phyloP scores from a whole-genome alignment of 2,113 vertebrate species.

The Noctilio leporinus region DNA sequence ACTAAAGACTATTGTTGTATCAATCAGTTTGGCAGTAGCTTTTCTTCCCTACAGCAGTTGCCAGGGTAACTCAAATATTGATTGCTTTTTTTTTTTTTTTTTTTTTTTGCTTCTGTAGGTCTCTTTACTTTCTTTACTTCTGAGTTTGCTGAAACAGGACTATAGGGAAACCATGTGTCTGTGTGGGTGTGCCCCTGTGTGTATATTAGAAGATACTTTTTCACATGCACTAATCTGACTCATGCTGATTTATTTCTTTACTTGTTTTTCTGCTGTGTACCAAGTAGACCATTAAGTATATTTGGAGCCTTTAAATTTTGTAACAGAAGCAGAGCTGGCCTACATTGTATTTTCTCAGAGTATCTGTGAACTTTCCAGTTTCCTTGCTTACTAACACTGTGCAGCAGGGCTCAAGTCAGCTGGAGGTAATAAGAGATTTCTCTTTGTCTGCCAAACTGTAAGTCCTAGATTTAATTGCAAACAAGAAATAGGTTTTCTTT shows the following conservation, averaged over 20 bases:
- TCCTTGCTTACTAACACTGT: background rate
- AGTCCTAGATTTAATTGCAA: background rate
- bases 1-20: background rate
- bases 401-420: background rate
- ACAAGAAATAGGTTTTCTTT: background rate
- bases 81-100: conserved; percentile 27
- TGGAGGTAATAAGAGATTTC: background rate
- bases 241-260: background rate
- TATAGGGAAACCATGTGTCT: background rate
- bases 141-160: conserved; percentile 19
- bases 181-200: background rate
- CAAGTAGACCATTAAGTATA: background rate
- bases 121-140: background rate
- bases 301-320: background rate
- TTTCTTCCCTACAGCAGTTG: conserved; percentile 26
- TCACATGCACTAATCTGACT: background rate
- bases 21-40: background rate
- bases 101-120: background rate
- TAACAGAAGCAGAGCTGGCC: background rate
- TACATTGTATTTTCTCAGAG: background rate
- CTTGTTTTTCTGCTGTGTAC: background rate
- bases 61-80: conserved; percentile 17
- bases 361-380: background rate
- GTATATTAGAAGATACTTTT: background rate
- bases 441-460: background rate